phyloP scores from a whole-genome alignment of 2,113 vertebrate genomes.

The Blennius ocellaris region DNA sequence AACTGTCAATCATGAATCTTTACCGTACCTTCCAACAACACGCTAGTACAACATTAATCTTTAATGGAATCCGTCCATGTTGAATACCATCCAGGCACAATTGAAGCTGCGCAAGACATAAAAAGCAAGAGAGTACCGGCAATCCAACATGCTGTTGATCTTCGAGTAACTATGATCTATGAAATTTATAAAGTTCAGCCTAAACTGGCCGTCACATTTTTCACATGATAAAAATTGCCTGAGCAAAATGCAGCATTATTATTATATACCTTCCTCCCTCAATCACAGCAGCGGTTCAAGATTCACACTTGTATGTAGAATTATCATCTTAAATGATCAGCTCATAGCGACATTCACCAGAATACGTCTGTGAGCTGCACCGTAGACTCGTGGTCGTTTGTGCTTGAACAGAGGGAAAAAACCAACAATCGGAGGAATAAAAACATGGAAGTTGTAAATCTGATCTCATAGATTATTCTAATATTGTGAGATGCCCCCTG shows the following conservation, averaged over 20 bases:
- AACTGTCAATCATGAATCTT: slow-evolving; percentile 1
- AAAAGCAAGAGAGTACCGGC: background rate
- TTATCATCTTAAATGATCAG: slow-evolving; percentile 4
- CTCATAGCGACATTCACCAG: slow-evolving; percentile 2
- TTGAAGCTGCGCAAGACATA: background rate
- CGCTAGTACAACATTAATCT: slow-evolving; percentile 2
- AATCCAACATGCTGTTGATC: background rate
- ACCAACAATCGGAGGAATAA: background rate
- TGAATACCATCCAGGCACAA: background rate
- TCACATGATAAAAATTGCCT: slow-evolving; percentile 30
- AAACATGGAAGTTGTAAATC: background rate
- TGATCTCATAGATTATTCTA: too few relatives aligned
- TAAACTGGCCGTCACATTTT: slow-evolving; percentile 22
- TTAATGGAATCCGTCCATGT: slow-evolving; percentile 10
- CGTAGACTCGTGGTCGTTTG: background rate
- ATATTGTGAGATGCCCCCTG: too few relatives aligned
- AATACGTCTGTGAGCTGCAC: background rate
- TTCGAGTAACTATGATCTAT: background rate
- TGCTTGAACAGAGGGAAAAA: background rate
- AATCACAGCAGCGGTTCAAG: slow-evolving; percentile 10
- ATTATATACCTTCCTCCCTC: background rate
- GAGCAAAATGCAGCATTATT: slow-evolving; percentile 34
- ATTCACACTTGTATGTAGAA: background rate
- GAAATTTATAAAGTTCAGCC: background rate
- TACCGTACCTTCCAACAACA: slow-evolving; percentile 1